Base-by-base conservation (phyloP, 2,888 invertebrate genomes). In the Herminia tarsipennalis region DNA sequence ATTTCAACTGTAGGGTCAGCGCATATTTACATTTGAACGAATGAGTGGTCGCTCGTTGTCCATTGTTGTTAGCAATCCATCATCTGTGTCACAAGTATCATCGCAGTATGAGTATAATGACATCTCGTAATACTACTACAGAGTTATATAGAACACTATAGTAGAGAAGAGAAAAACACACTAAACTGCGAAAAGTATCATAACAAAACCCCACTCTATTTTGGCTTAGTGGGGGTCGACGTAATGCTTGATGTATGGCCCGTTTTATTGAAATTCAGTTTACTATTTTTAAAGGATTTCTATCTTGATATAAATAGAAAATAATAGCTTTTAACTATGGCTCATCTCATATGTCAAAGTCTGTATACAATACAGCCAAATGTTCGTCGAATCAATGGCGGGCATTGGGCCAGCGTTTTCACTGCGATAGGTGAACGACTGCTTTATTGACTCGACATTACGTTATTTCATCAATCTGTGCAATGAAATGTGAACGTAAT, bases 381-480 rank as follows among this genome's bases (percentile, higher is more conserved):
- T 70, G 30, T 33, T 28, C 35, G 6, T 25, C 9, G 29, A 49
- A 43, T 49, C 75, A 80, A 66, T 73, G 62, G 44, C 66, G 66
- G 60, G 51, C 67, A 66, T 66, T 76, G 62, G 70, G 66, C 67
- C 72, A 46, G 40, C 61, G 54, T 61, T 68, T 66, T 67, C 66
- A 73, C 66, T 57, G 59, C 56, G 66, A 54, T 78, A 76, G 84
- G 85, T 86, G 85, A 88, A 87, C 61, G 87, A 81, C 86, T 83
- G 63, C 60, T 85, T 86, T 85, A 88, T 88, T 83, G 78, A 70
- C 66, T 72, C 76, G 80, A 81, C 80, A 80, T 81, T 80, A 78
- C 66, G 62, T 73, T 73, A 79, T 76, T 79, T 77, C 78, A 82
- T 81, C 77, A 72, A 76, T 78, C 65, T 62, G 50, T 42, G 53